phyloP scores from a whole-genome alignment of 2,888 invertebrate genomes.

The Chesias legatella region DNA sequence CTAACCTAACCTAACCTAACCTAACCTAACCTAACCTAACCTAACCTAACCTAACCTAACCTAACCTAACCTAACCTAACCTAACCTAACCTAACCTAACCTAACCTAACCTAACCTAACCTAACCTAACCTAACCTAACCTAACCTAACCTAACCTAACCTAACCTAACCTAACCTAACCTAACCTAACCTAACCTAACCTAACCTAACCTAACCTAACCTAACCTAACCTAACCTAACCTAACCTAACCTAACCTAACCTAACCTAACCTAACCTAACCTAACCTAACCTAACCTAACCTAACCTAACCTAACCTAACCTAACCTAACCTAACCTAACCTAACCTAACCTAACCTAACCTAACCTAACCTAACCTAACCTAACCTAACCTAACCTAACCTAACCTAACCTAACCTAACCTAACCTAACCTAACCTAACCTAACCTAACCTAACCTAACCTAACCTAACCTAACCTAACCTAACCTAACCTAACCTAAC shows the following conservation, averaged over 20 bases:
- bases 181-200: too few relatives aligned
- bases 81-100: too few relatives aligned
- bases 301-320: constrained; percentile 19
- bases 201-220: too few relatives aligned
- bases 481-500: constrained; percentile 12
- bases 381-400: constrained; percentile 19
- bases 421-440: constrained; percentile 16
- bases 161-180: too few relatives aligned
- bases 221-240: constrained; percentile 19
- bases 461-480: constrained; percentile 10
- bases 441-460: constrained; percentile 10
- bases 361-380: constrained; percentile 18
- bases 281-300: constrained; percentile 15
- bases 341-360: constrained; percentile 17
- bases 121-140: too few relatives aligned
- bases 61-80: too few relatives aligned
- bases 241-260: constrained; percentile 18
- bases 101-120: too few relatives aligned
- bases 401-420: constrained; percentile 16
- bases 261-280: constrained; percentile 19
- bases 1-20: too few relatives aligned
- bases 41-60: too few relatives aligned
- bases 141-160: too few relatives aligned
- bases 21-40: too few relatives aligned
- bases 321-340: constrained; percentile 19